These are phyloP conservation scores for Pogona vitticeps DNA, from an alignment of 2,113 vertebrate genomes.

Conservation along the genomic window DNA sequence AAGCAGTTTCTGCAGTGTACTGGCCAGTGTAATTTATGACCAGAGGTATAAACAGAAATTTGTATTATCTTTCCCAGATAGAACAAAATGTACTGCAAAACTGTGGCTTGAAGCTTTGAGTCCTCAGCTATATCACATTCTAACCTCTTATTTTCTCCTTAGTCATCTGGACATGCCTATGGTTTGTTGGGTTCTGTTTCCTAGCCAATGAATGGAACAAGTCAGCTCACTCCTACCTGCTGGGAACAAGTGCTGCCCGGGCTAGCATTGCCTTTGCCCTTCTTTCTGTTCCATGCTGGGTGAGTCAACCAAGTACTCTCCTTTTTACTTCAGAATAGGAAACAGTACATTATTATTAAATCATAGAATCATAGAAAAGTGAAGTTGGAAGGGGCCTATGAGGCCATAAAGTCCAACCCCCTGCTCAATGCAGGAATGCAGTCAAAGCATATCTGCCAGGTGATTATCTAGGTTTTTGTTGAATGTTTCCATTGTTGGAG, in stretches of 20 bases:
- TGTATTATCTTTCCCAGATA: not conserved
- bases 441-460: too few species aligned
- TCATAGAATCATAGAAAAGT: too few species aligned
- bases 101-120: not conserved
- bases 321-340: not conserved
- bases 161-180: constrained; percentile 65
- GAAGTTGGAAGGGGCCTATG: too few species aligned
- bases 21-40: too few species aligned
- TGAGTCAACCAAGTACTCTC: constrained; percentile 45
- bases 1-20: too few species aligned
- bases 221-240: constrained; percentile 40
- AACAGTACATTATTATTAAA: too few species aligned
- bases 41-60: not conserved
- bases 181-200: constrained; percentile 72
- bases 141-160: not conserved
- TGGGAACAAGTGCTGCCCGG: constrained; percentile 58
- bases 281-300: constrained; percentile 69
- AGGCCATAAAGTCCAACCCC: too few species aligned
- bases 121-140: not conserved
- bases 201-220: constrained; percentile 66
- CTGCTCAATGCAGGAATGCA: too few species aligned
- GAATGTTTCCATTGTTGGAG: too few species aligned
- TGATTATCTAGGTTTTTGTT: too few species aligned
- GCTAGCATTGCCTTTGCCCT: constrained; percentile 61
- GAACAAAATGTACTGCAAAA: not conserved